Base-by-base conservation (phyloP, 1,140 invertebrate species). In the Drosophila baimaii region DNA sequence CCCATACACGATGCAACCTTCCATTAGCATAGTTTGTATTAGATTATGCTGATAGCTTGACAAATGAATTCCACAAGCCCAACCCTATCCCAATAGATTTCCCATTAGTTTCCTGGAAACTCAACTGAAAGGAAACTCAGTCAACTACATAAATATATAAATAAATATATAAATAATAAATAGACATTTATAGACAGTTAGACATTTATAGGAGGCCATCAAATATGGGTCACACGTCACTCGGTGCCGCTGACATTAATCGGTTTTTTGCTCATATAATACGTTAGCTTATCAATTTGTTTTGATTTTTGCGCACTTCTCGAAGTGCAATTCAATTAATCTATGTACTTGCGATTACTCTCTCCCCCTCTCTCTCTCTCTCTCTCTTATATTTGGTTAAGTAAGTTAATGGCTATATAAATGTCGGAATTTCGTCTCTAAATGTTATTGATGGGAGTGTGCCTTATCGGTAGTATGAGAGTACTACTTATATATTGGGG, bases 11-110 rank as follows among this genome's bases (percentile, higher is more conserved):
- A 29, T 37, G 31, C n/a, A 31, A 13, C n/a, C 12, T 5, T 37
- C 62, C 62, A 69, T 66, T 69, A 69, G 46, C 65, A 69, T 66
- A 69, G 62, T 54, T 69, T 56, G 72, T 15, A 49, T 56, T 35
- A 63, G 70, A 74, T 73, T 63, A 63, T 55, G 71, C 27, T 25
- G 57, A 74, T 74, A 64, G 43, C 15, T 29, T 74, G 13, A 35
- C 55, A 58, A 73, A 58, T 35, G 21, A 46, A 62, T 66, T 19
- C 29, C 10, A 5, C 10, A 5, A 29, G 13, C 29, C 15, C 59
- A 68, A 65, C 35, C 61, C 61, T 61, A 64, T 41, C 55, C 35
- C 55, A 64, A 61, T 64, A 27, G 15, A 29, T 31, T 64, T 8
- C 17, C 15, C 10, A 59, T 41, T 41, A 5, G 10, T 61, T 33